Evolutionary conservation across 2,797 vertebrate genomes (phyloP), one percentile per base, ranked within the genome.

Genomic region (Labroides dimidiatus): DNA sequence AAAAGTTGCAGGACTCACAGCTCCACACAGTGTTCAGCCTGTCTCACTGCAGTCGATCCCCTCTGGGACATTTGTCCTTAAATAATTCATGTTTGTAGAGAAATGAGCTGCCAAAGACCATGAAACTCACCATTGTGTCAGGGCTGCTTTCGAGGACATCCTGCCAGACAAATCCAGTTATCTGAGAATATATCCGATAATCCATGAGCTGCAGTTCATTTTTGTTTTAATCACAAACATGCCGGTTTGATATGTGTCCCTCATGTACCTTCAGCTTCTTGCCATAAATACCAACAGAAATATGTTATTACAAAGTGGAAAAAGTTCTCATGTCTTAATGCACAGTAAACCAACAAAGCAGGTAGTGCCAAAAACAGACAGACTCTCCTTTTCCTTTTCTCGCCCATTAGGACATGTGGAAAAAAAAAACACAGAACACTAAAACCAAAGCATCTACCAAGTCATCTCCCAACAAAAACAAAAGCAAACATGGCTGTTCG

Each of bases 1-100:
- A 36, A n/a, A 70, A 62, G 77, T 57, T 42, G 37, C 4, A 82
- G 75, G 85, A 64, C 59, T 68, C 21, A 66, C 81, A 87, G 90
- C 82, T 4, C 87, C 89, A 81, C 87, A 37, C 76, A 66, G 90
- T 88, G 90, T 73, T 43, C 64, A 39, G 21, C 19, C 5, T 0
- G 21, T 9, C 14, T 67, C 65, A 85, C 77, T 88, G 68, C 88
- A 87, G 20, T 7, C 0, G 1, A 13, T 36, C 65, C 58, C 61
- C 39, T 17, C 12, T 52, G 52, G 68, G 68, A 73, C 1, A 2
- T 16, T 72, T 47, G 2, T 4, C 39, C 13, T 63, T 84, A 24
- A 87, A 78, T 85, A 65, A 81, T 84, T 80, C 47, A 84, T 53
- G 59, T 30, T 20, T n/a, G 33, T 37, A 69, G 80, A 64, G 42